Base-by-base conservation (phyloP, 1,140 invertebrate genomes). In the Cyphomyrmex costatus region DNA sequence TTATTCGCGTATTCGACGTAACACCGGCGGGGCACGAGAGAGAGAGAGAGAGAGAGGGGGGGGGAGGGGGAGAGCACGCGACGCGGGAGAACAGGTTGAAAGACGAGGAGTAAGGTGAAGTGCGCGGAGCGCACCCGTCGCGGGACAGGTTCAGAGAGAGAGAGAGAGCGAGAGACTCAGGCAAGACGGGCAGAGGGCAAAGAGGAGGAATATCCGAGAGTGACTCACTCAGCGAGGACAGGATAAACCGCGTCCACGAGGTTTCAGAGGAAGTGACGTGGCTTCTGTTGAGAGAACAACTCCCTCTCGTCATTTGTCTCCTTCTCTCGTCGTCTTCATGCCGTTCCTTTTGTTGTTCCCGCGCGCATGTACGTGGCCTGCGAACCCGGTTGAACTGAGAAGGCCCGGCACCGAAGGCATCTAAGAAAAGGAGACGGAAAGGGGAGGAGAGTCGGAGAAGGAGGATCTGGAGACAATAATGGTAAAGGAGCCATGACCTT, bases 201-300 rank as follows among this genome's bases (percentile, higher is more conserved):
- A 42, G 36, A 42, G 19, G 21, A 71, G 65, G 14, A 36, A 42
- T 66, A 79, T 79, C 33, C 77, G 46, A 73, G 66, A 83, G 66
- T 83, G 65, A 79, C 24, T 86, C 85, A 83, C 58, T 73, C 78
- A 79, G 46, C 74, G 87, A 88, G 74, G 73, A 86, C 76, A 88
- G 87, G 88, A 89, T 80, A 78, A 86, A 89, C 85, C 78, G 79
- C 83, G 83, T 86, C 76, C 74, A 76, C 49, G 60, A 85, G 87
- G 70, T 71, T 89, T 76, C 87, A 77, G 84, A 76, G 88, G 88
- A 89, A 89, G 71, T 89, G 88, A 89, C 88, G 87, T 89, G 88
- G 88, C 88, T 89, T 86, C 74, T 89, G 87, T 86, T 83, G 76
- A 79, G 76, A 79, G 61, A 86, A 86, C 53, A 89, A 89, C 88